Evolutionary conservation across 2,888 invertebrate species (phyloP).

Genomic region (Acleris cristana): DNA sequence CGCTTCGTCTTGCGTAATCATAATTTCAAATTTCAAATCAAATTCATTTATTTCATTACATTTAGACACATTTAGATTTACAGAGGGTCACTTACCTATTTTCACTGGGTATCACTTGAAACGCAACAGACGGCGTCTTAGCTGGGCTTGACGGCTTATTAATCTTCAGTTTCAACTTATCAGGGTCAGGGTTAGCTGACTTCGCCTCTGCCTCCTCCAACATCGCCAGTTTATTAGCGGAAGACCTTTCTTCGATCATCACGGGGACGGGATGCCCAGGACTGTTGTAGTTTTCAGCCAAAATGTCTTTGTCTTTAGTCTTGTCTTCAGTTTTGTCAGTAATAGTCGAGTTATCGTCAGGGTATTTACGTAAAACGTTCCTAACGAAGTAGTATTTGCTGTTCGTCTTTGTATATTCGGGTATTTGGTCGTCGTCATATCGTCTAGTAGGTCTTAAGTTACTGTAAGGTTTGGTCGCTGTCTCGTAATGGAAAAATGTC

Average conservation of each 20-base stretch:
- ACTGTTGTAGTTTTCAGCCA: constrained; percentile 55
- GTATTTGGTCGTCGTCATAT: constrained; percentile 60
- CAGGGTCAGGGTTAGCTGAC: constrained; percentile 40
- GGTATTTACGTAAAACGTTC: constrained; percentile 74
- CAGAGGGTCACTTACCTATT: constrained; percentile 62
- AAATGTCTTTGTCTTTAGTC: constrained; percentile 43
- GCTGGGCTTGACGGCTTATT: constrained; percentile 60
- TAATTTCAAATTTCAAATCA: background rate
- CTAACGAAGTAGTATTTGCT: constrained; percentile 74
- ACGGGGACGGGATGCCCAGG: constrained; percentile 50
- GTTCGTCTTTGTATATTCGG: constrained; percentile 48
- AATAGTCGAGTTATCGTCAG: constrained; percentile 48
- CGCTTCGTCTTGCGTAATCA: background rate
- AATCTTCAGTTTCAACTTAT: constrained; percentile 48
- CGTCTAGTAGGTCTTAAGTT: constrained; percentile 71
- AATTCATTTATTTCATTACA: too few relatives aligned
- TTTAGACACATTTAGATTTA: too few relatives aligned
- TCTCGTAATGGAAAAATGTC: constrained; percentile 72
- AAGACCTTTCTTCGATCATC: constrained; percentile 65
- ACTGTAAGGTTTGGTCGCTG: constrained; percentile 69
- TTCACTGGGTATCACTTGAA: constrained; percentile 80
- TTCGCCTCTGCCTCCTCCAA: constrained; percentile 58
- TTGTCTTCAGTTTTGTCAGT: constrained; percentile 40
- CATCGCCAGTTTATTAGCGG: constrained; percentile 58
- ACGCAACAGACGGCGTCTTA: constrained; percentile 74